A percentile compares a stretch with the other conserved stretches of the same genome.
phyloP scores from a whole-genome alignment of 30 jellyfish, hydroid and myxozoan species.

The Haliclystus octoradiatus region DNA sequence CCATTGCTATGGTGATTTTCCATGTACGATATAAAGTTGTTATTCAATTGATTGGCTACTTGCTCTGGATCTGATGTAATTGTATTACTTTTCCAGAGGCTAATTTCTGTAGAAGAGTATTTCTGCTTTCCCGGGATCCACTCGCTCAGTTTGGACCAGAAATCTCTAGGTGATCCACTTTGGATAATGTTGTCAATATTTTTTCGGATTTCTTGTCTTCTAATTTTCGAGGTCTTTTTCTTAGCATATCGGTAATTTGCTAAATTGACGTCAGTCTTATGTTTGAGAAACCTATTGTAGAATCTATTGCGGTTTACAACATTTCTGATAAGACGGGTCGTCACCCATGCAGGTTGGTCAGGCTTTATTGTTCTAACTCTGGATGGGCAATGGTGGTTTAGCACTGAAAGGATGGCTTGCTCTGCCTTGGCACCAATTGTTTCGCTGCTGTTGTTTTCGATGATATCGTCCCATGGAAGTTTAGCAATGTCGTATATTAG shows the following conservation, averaged over 20 bases:
- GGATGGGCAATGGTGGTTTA: neutral
- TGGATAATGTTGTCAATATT: neutral
- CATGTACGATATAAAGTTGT: neutral
- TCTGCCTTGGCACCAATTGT: neutral
- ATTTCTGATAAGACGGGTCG: neutral
- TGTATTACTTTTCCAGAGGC: neutral
- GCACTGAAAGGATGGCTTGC: neutral
- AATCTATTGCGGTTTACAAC: neutral
- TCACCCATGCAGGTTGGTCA: neutral
- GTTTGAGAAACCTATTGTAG: neutral
- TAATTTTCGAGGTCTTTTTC: neutral
- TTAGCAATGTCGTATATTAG: neutral
- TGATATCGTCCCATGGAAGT: neutral
- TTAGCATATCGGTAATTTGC: neutral
- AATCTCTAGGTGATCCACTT: neutral
- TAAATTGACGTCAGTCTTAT: neutral
- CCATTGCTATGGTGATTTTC: too few species aligned
- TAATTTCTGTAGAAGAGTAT: neutral
- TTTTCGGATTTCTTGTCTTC: neutral
- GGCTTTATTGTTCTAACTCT: neutral
- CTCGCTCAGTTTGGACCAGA: neutral
- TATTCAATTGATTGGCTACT: neutral
- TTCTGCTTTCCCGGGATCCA: neutral
- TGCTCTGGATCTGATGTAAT: neutral
- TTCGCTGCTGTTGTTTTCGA: neutral